Base-by-base conservation (phyloP, 2,888 invertebrate species). In the Melikaiella ostensackeni region DNA sequence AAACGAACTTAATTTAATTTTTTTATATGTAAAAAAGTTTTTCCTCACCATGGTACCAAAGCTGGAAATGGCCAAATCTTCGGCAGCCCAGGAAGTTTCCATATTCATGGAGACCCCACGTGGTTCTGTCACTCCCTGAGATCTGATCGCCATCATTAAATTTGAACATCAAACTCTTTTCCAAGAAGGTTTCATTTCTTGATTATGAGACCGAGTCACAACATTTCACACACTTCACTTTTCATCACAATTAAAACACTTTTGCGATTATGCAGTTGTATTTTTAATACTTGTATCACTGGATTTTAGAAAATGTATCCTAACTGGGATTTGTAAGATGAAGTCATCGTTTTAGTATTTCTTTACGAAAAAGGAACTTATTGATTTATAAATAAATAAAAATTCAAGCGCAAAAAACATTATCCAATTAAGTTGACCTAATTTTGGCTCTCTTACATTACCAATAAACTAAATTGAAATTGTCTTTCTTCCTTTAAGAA, bases 41-140 rank as follows among this genome's bases (percentile, higher is more conserved):
- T 46, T 64, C 74, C 76, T 85, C 88, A 90, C 90, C 90, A 88
- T 87, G 76, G 82, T 84, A 64, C 86, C 84, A 62, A 89, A 83
- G 82, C 86, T 86, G 61, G 84, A 81, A 70, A 83, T 80, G 63
- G 85, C 79, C 66, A 86, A 75, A 38, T 92, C 92, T 85, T 92
- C 92, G n/a, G 93, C 93, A 66, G 94, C 93, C 94, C 94, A 94
- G 35, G 94, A 93, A 79, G 93, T 93, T 85, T 93, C 93, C 76
- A 93, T 89, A 88, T 94, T 93, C 76, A 93, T 88, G 16, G 93
- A 93, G 61, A 93, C 92, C 24, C 92, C 92, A 19, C 84, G 86
- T 55, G 86, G 78, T 77, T 84, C 84, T 75, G 85, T 79, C n/a
- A 9, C 24, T 64, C 78, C 80, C 74, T 86, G 85, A 64, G 87